These are phyloP conservation scores for Danaus chrysippus DNA, from an alignment of 2,888 invertebrate genomes.

Conservation along the genomic window DNA sequence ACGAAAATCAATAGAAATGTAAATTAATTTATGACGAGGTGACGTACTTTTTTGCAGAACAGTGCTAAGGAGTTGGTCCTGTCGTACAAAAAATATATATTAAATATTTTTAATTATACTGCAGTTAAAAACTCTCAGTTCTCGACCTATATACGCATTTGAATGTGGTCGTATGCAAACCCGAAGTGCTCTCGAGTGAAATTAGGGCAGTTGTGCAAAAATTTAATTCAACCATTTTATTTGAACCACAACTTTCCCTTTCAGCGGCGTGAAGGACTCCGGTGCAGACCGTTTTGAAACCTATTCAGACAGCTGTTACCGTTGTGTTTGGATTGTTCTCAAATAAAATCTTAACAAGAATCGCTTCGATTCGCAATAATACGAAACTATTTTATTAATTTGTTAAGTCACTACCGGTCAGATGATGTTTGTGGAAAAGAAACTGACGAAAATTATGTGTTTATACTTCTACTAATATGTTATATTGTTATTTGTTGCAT, in stretches of 20 bases:
- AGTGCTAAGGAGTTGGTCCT: not conserved
- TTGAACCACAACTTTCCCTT: conserved; percentile 6
- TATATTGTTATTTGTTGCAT: no score
- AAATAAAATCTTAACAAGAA: no score
- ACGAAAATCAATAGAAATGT: no score
- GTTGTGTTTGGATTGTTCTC: not conserved
- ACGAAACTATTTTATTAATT: no score
- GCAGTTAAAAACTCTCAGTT: conserved; percentile 23
- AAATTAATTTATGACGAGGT: no score
- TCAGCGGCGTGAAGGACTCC: not conserved
- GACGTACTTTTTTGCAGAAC: no score
- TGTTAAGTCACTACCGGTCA: no score
- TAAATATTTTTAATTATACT: conserved; percentile 22
- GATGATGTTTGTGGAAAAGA: no score
- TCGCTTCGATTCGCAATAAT: no score
- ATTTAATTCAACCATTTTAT: conserved; percentile 27
- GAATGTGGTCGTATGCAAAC: conserved; percentile 28
- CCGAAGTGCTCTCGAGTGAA: conserved; percentile 24
- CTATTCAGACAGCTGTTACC: conserved; percentile 3
- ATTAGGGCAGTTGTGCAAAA: conserved; percentile 31
- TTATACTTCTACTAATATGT: no score
- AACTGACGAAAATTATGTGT: no score
- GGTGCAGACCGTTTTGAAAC: not conserved
- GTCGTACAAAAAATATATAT: not conserved
- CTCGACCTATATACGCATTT: conserved; percentile 31